phyloP scores from a whole-genome alignment of 2,888 invertebrate species.

The Tenthredo amoena region DNA sequence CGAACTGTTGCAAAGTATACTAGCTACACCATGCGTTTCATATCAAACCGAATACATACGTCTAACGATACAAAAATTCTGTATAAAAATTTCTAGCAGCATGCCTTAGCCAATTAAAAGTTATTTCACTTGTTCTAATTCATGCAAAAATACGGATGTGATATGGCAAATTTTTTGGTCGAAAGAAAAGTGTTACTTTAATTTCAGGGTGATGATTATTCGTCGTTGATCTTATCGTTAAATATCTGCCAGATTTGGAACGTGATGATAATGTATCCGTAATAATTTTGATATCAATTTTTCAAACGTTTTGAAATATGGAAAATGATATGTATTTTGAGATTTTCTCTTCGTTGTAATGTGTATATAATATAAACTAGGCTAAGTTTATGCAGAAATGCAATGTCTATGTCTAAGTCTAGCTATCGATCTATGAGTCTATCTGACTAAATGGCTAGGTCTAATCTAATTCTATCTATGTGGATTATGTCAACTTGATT shows the following conservation, averaged over 20 bases:
- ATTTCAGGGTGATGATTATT: background rate
- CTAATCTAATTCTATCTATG: slow-evolving; percentile 62
- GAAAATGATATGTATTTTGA: background rate
- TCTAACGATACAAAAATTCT: background rate
- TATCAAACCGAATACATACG: background rate
- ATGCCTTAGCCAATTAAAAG: background rate
- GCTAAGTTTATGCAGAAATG: slow-evolving; percentile 40
- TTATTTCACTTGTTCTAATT: background rate
- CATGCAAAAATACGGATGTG: background rate
- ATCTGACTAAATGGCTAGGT: slow-evolving; percentile 35
- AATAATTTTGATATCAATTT: background rate
- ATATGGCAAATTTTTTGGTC: background rate
- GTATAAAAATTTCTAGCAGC: background rate
- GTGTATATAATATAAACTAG: background rate
- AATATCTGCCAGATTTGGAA: background rate
- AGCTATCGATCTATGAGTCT: slow-evolving; percentile 29
- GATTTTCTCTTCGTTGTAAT: background rate
- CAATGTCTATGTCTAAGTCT: slow-evolving; percentile 43
- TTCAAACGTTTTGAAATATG: background rate
- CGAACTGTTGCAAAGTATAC: background rate
- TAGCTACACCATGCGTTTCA: background rate
- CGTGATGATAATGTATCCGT: background rate
- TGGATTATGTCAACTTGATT: slow-evolving; percentile 70
- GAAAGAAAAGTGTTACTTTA: background rate
- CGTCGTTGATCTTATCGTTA: background rate